Evolutionary conservation across 2,797 vertebrate genomes (phyloP), one percentile per base, ranked within the genome.

Genomic region (Xiphorhynchus erythropygius): DNA sequence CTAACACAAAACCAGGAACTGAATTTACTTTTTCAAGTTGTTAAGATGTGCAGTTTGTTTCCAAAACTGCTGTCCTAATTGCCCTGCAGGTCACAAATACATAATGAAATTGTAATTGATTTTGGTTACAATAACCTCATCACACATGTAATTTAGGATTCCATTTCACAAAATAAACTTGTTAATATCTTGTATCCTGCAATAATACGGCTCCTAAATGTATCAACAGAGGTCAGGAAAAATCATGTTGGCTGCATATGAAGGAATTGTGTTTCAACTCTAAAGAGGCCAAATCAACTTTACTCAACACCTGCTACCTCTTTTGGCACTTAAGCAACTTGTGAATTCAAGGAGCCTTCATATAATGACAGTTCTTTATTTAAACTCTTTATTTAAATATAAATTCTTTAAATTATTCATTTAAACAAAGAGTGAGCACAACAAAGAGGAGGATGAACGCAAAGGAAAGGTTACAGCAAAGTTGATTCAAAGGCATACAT

Each of bases 151-250:
- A 92, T 76, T 78, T 53, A 79, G 63, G 62, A 86, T 92, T 86
- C 50, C 16, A 65, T 94, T 93, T 95, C 89, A 93, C 57, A 94
- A 93, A 95, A 87, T 60, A 84, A 91, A 92, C 79, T 78, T 57
- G 23, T 87, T 96, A 92, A 44, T 80, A 81, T 62, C 84, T 89
- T 75, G 78, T 59, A 88, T 82, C 63, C 37, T 47, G 63, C 32
- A 78, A 41, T 88, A 86, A 73, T 79, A 92, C 8, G 18, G 33
- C 30, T 90, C 76, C 88, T 79, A 91, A 59, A 68, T 19, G 22
- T 71, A 92, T 17, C 76, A 82, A 39, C 19, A 67, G 73, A 90
- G 32, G 50, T 74, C 77, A 90, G n/a, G 41, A 84, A 86, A 90
- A 93, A 81, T 32, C 52, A 69, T 1, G 2, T 41, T 73, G 71